phyloP scores from a whole-genome alignment of 2,113 vertebrate genomes.

The Ctenodactylus gundi region DNA sequence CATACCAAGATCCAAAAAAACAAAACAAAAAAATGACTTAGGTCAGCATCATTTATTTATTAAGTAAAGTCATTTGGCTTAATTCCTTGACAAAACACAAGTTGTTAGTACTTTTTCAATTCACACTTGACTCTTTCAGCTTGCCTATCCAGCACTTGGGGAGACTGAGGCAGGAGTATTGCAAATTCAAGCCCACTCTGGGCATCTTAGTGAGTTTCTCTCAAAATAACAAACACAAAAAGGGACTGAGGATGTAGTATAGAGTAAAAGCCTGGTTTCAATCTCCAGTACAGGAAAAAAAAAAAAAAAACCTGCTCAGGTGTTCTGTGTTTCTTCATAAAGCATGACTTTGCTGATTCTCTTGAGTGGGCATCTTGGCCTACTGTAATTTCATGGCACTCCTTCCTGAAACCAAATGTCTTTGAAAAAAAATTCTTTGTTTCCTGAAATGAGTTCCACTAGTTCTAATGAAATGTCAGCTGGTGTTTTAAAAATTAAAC shows the following conservation, averaged over 20 bases:
- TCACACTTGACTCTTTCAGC: background rate
- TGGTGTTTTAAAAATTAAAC: background rate
- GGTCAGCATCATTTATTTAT: background rate
- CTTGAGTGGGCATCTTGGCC: background rate
- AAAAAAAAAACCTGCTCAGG: background rate
- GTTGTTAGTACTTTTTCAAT: background rate
- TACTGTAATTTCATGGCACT: background rate
- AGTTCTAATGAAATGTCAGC: background rate
- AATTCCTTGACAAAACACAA: background rate
- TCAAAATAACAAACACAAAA: no score
- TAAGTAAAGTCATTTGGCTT: background rate
- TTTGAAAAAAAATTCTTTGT: background rate
- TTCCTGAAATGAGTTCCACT: constrained; percentile 1
- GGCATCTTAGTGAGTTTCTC: no score
- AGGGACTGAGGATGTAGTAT: no score
- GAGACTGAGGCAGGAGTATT: no score
- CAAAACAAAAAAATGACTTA: background rate
- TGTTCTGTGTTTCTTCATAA: background rate
- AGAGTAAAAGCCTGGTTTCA: no score
- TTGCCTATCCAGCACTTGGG: no score
- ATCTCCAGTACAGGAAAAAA: no score
- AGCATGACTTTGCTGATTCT: background rate
- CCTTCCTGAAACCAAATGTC: background rate
- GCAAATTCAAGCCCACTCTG: no score
- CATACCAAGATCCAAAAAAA: background rate